Conservation (phyloP, 1,140 invertebrate genomes). For the Drosophila asahinai region DNA sequence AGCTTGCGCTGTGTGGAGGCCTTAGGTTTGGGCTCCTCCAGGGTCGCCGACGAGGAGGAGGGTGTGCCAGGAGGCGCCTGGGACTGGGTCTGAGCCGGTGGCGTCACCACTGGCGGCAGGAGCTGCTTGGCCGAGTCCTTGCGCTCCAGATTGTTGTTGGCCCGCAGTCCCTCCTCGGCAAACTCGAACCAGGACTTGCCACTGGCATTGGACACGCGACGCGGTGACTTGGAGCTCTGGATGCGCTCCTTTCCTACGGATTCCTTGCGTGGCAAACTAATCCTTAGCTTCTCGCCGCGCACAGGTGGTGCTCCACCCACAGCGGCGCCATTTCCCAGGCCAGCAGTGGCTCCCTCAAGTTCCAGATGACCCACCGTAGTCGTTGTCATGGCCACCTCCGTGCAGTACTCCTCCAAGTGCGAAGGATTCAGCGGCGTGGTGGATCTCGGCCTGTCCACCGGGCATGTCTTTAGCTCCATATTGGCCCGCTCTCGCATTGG, state of each 20-base stretch:
- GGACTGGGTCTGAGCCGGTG: conserved; percentile 14
- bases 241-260: conserved; percentile 73
- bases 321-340: conserved; percentile 35
- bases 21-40: conserved; percentile 67
- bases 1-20: conserved; percentile 76
- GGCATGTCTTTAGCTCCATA: conserved; percentile 90
- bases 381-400: conserved; percentile 40
- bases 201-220: conserved; percentile 85
- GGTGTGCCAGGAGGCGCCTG: conserved; percentile 24
- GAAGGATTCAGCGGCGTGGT: conserved; percentile 92
- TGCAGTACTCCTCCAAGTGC: conserved; percentile 90
- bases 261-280: conserved; percentile 89
- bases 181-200: conserved; percentile 88
- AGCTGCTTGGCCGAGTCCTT: conserved; percentile 78
- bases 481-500: conserved; percentile 91
- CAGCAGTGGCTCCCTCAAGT: neutral
- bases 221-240: conserved; percentile 85
- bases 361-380: conserved; percentile 63
- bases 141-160: conserved; percentile 73
- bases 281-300: conserved; percentile 88
- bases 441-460: conserved; percentile 94
- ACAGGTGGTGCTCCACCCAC: conserved; percentile 35
- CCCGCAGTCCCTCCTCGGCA: conserved; percentile 87
- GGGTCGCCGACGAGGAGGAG: conserved; percentile 81
- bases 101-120: conserved; percentile 47